Base-by-base conservation (phyloP, 2,888 invertebrate genomes). In the Nymphalis polychloros region DNA sequence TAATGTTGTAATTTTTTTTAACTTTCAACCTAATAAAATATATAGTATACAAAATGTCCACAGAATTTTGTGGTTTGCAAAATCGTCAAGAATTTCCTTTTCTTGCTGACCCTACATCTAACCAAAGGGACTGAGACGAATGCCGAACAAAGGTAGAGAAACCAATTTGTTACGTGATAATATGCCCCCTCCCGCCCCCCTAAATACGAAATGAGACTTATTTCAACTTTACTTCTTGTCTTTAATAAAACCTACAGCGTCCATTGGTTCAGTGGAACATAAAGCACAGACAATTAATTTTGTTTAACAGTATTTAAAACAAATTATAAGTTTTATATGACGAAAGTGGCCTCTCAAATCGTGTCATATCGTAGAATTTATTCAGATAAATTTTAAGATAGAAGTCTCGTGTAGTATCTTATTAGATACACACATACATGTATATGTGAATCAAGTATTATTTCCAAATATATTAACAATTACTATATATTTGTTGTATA, bases 81-180 rank as follows among this genome's bases (percentile, higher is more conserved):
- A 52, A 23, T 16, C 27, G 53, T 31, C 53, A 17, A 31, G 2
- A 55, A 55, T 31, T 55, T 31, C 41, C 48, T 63, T 60, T 64
- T 73, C 77, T 66, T 86, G 81, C 86, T 77, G 75, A 78, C 90
- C 62, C 71, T 90, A 86, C 88, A 67, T 75, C 84, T 82, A 82
- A 79, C 76, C 77, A 82, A 81, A 87, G 86, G 86, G 85, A 83
- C 82, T 76, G 83, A 77, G 81, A 81, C 84, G 81, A 76, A 80
- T 81, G 78, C 77, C 84, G 90, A 90, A 92, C 90, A 91, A 92
- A 91, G 90, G 90, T 89, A 90, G 86, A 84, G 90, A 91, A 90
- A 92, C 92, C 92, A 91, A 92, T 92, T 92, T 91, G 90, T 90
- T 92, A 91, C 92, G 91, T 92, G 92, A 92, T 92, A 90, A 89